Evolutionary conservation across 2,113 vertebrate genomes (phyloP).

Genomic region (Cynoglossus semilaevis): DNA sequence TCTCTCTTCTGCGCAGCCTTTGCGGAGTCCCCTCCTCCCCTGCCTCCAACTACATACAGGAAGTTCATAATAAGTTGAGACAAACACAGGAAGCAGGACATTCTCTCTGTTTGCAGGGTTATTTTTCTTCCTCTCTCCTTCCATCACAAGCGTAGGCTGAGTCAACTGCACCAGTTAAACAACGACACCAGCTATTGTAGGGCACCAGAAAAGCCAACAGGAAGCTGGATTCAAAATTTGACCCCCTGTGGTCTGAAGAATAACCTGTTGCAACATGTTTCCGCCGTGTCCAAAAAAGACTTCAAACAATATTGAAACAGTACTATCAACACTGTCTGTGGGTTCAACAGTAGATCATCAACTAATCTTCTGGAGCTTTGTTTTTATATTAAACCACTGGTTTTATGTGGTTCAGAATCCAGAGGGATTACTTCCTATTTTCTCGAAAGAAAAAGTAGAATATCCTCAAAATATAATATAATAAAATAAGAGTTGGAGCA

Average conservation of each 20-base stretch:
- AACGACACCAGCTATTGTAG: conserved; percentile 15
- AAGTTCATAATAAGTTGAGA: conserved; percentile 74
- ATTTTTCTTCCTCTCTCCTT: conserved; percentile 63
- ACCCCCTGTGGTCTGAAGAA: neutral
- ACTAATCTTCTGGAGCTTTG: conserved; percentile 53
- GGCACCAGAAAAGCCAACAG: conserved; percentile 25
- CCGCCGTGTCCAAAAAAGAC: conserved; percentile 9
- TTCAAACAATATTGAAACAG: conserved; percentile 29
- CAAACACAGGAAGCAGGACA: conserved; percentile 82
- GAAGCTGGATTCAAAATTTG: conserved; percentile 21
- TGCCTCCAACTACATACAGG: conserved; percentile 50
- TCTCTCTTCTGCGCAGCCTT: conserved; percentile 22
- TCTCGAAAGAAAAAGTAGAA: too few relatives aligned
- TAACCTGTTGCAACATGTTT: conserved; percentile 13
- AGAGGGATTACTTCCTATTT: too few relatives aligned
- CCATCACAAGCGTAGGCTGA: conserved; percentile 34
- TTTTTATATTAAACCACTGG: conserved; percentile 5
- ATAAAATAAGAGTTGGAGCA: too few relatives aligned
- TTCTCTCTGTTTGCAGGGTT: conserved; percentile 61
- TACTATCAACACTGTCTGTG: conserved; percentile 16
- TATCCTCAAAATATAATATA: too few relatives aligned
- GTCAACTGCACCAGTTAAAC: conserved; percentile 3
- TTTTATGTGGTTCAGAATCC: conserved; percentile 28
- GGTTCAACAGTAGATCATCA: conserved; percentile 36
- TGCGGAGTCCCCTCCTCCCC: conserved; percentile 30